phyloP scores from a whole-genome alignment of 2,888 invertebrate species.

The Dione juno region DNA sequence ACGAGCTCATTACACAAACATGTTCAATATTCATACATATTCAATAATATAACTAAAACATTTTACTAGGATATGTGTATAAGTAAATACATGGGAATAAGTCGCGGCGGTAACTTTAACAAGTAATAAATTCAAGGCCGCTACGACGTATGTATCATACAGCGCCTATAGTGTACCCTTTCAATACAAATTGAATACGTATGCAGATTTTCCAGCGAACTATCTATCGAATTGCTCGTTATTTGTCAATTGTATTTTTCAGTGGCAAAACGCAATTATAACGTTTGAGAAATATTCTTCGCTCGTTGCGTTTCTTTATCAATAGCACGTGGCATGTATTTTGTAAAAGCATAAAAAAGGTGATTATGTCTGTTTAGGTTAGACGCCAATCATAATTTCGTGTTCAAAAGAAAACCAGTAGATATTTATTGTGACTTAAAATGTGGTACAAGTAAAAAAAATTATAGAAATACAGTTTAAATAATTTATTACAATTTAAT shows the following conservation, averaged over 20 bases:
- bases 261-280: neutral
- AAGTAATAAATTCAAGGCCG: constrained; percentile 45
- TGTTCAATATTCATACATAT: no score
- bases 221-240: constrained; percentile 17
- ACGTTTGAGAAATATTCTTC: constrained; percentile 6
- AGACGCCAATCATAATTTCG: no score
- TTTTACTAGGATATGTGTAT: no score
- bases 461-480: no score
- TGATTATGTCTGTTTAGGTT: no score
- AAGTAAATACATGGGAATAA: constrained; percentile 29
- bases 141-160: constrained; percentile 31
- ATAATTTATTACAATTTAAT: neutral
- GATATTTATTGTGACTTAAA: no score
- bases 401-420: no score
- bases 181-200: constrained; percentile 34
- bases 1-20: no score
- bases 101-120: constrained; percentile 35
- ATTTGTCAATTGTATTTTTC: constrained; percentile 20
- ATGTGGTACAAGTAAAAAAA: no score
- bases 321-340: neutral
- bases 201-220: constrained; percentile 20
- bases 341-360: no score
- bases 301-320: constrained; percentile 6
- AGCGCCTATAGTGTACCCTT: constrained; percentile 23
- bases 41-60: no score